Conservation (phyloP, 2,797 vertebrate species). For the Oreochromis mossambicus region DNA sequence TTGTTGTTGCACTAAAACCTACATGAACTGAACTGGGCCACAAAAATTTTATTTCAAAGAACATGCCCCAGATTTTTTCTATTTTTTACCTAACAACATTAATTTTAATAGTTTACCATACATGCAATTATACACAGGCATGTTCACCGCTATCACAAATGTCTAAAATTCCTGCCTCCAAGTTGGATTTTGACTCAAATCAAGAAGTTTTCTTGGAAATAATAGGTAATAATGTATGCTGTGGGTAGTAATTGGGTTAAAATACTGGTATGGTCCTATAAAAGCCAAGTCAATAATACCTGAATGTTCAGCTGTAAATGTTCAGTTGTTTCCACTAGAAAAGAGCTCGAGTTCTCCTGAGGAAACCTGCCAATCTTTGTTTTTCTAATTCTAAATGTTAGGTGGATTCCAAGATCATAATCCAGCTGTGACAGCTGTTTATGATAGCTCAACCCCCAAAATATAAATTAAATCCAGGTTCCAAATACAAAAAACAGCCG, state of each 20-base stretch:
- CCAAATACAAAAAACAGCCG: neutral
- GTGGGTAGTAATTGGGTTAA: neutral
- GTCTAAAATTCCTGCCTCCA: neutral
- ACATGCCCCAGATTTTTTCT: neutral
- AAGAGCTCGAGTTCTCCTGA: neutral
- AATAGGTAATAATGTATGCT: neutral
- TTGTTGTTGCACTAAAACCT: conserved; percentile 13
- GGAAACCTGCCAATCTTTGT: neutral
- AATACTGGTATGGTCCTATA: neutral
- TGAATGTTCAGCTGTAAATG: neutral
- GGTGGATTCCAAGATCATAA: neutral
- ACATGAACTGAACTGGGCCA: neutral
- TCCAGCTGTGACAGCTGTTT: conserved; percentile 4
- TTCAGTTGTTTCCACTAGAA: neutral
- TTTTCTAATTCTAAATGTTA: neutral
- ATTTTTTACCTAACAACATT: neutral
- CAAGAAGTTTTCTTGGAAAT: neutral
- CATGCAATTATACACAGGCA: neutral
- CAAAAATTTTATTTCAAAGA: neutral
- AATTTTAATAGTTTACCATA: neutral
- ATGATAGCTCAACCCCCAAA: neutral
- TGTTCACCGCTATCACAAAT: neutral
- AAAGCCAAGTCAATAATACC: neutral
- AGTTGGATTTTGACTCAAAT: neutral
- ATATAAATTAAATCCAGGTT: neutral